Conservation (phyloP, 2,797 vertebrate genomes). For the Pipistrellus nathusii region DNA sequence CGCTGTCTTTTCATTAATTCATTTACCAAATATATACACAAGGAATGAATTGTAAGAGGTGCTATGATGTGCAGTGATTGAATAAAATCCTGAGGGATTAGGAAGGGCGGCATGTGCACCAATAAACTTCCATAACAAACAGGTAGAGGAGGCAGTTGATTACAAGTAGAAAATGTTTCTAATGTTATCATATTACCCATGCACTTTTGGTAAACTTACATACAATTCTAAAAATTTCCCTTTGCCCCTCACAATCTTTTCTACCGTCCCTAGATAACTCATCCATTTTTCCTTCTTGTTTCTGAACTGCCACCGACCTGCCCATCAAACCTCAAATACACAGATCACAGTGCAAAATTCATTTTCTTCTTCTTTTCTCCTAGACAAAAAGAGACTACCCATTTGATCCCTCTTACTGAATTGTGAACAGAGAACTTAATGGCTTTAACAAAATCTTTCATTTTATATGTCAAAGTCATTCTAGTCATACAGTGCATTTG, state of each 20-base stretch:
- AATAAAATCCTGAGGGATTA: conserved; percentile 21
- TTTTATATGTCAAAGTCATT: conserved; percentile 75
- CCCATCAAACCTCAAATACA: conserved; percentile 82
- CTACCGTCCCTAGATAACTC: conserved; percentile 72
- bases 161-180: conserved; percentile 41
- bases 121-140: conserved; percentile 50
- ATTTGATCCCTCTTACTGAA: conserved; percentile 83
- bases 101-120: conserved; percentile 44
- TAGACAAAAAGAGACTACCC: conserved; percentile 79
- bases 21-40: conserved; percentile 18
- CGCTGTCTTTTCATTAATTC: neutral
- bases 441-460: conserved; percentile 84
- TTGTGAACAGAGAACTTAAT: conserved; percentile 77
- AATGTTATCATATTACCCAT: conserved; percentile 65
- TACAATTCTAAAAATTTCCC: conserved; percentile 51
- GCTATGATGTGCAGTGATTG: neutral
- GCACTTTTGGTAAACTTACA: conserved; percentile 67
- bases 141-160: conserved; percentile 65
- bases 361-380: conserved; percentile 73
- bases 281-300: conserved; percentile 80
- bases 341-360: conserved; percentile 79
- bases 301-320: conserved; percentile 82
- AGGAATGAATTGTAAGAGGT: neutral
- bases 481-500: conserved; percentile 61
- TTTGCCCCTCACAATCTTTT: conserved; percentile 77